Percentiles rank a stretch among this genome's conserved stretches.
Conservation (phyloP, 2,113 vertebrate genomes). For the Hystrix brachyura region DNA sequence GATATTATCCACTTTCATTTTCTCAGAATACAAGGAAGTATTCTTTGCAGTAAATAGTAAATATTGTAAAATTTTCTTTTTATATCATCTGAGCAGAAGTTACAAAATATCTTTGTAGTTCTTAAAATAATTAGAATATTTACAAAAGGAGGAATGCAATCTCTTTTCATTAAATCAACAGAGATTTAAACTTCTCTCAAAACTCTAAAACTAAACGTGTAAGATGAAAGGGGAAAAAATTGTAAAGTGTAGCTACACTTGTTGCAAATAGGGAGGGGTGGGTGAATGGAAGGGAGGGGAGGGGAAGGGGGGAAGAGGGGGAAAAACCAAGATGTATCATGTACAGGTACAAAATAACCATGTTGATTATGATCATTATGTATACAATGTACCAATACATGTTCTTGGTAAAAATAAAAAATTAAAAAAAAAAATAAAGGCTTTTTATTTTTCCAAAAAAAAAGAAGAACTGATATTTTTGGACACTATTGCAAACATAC, state of each 20-base stretch:
- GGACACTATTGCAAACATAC: background rate
- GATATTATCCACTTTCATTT: background rate
- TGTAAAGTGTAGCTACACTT: too few relatives aligned
- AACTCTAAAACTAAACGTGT: background rate
- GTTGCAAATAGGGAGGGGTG: too few relatives aligned
- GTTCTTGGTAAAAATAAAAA: too few relatives aligned
- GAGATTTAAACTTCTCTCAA: background rate
- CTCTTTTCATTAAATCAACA: background rate
- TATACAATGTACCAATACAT: too few relatives aligned
- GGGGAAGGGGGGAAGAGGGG: too few relatives aligned
- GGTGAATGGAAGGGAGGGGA: too few relatives aligned
- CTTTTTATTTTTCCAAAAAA: too few relatives aligned
- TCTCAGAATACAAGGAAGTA: background rate
- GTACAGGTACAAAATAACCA: too few relatives aligned
- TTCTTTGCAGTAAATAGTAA: background rate
- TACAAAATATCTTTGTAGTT: background rate
- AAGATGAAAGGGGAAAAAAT: too few relatives aligned
- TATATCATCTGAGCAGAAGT: background rate
- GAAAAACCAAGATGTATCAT: too few relatives aligned
- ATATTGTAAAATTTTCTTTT: background rate
- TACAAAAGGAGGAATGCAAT: background rate
- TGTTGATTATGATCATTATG: too few relatives aligned
- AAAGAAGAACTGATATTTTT: constrained; percentile 27
- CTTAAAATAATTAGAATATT: constrained; percentile 25
- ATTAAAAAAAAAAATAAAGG: too few relatives aligned